Evolutionary conservation across 1,140 invertebrate genomes (phyloP).

Genomic region (Drosophila sucinea): DNA sequence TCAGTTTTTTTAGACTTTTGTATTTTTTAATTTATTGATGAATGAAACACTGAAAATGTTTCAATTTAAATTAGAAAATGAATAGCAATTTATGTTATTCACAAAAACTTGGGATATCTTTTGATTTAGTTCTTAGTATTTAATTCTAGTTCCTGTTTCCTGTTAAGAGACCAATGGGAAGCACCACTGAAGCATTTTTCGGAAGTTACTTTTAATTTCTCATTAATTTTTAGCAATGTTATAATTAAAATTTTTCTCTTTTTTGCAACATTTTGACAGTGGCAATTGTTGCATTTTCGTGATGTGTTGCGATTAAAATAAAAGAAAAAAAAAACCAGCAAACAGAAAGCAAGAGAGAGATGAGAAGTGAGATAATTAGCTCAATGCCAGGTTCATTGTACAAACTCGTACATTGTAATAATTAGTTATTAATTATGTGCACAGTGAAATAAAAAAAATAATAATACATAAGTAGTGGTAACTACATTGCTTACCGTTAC

Average conservation of each 20-base stretch:
- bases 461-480: slow-evolving; percentile 34
- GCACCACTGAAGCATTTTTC: no score
- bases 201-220: no score
- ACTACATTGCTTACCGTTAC: slow-evolving; percentile 18
- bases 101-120: no score
- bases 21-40: no score
- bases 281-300: not conserved
- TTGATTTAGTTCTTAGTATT: no score
- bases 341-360: not conserved
- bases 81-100: no score
- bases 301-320: not conserved
- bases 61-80: no score
- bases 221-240: not conserved
- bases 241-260: not conserved
- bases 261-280: not conserved
- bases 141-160: no score
- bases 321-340: not conserved
- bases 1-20: no score
- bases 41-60: no score
- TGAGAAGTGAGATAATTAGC: slow-evolving; percentile 36
- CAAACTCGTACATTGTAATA: slow-evolving; percentile 37
- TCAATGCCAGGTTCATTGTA: slow-evolving; percentile 46
- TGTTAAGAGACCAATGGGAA: no score
- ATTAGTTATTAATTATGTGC: slow-evolving; percentile 53
- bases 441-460: slow-evolving; percentile 32